Percentiles rank a stretch among this genome's conserved stretches.
These are phyloP conservation scores for Synergus japonicus DNA, from an alignment of 2,888 invertebrate genomes.

Conservation along the genomic window DNA sequence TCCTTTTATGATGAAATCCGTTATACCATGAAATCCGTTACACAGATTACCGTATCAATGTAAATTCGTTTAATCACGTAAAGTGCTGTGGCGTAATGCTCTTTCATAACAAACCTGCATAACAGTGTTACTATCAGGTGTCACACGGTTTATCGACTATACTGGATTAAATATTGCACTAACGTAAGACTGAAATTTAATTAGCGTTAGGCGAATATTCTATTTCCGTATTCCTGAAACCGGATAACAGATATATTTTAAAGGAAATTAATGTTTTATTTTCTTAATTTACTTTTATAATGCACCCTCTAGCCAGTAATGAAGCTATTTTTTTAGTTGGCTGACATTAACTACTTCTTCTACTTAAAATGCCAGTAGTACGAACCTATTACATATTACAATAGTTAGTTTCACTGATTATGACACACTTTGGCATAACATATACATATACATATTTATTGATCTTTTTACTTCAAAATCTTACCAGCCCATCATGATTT, in stretches of 20 bases:
- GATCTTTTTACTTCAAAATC: too few relatives aligned
- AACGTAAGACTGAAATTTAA: conserved; percentile 1
- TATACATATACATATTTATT: too few relatives aligned
- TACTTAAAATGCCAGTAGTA: background rate
- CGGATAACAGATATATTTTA: background rate
- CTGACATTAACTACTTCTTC: background rate
- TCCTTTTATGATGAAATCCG: background rate
- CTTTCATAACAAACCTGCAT: conserved; percentile 32
- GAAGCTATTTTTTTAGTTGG: background rate
- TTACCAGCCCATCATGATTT: too few relatives aligned
- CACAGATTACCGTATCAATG: conserved; percentile 25
- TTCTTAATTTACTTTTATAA: background rate
- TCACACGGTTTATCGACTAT: conserved; percentile 5
- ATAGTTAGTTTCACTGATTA: too few relatives aligned
- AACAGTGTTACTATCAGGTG: background rate
- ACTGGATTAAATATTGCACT: conserved; percentile 18
- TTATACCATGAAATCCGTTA: conserved; percentile 10
- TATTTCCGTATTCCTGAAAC: background rate
- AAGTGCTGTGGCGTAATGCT: conserved; percentile 27
- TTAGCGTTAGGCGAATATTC: background rate
- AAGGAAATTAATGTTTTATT: background rate
- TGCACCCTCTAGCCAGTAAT: background rate
- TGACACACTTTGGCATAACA: too few relatives aligned
- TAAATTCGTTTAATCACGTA: conserved; percentile 36
- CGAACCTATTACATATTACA: too few relatives aligned